Evolutionary conservation across 2,797 vertebrate genomes (phyloP), one percentile per base, ranked within the genome.

Genomic region (Distichodus sexfasciatus): DNA sequence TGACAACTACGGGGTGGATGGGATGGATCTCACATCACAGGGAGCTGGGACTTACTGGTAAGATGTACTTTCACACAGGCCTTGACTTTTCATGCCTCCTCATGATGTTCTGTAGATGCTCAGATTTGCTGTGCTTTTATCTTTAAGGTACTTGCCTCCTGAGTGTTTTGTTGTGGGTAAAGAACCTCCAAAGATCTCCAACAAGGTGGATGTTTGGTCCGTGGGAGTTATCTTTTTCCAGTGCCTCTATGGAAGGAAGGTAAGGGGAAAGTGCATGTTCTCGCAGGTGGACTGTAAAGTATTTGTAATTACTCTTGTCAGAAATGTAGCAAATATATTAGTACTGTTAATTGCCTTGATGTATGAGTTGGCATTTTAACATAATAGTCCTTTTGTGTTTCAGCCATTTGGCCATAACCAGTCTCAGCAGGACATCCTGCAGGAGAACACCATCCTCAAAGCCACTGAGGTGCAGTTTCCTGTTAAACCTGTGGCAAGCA

Each of bases 401-500:
- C 84, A 99, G 97, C 97, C 97, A 79, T 99, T 99, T 87, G 97
- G 97, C 81, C 97, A 99, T 89, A 99, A 99, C 87, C 97, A 99
- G 83, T 99, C 97, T 8, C 97, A 99, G 80, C 97, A 99, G 88
- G 97, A 99, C 82, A 99, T 99, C 82, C 90, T 99, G 78, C 97
- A 99, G 89, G 97, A 99, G 91, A 99, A 99, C 82, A 99, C 97
- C 77, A 99, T 99, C 86, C 89, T 99, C 77, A 99, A 98, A 96
- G 97, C 97, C 80, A 99, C 97, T 11, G 97, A 99, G 82, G 88
- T 99, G 79, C 97, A 99, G 71, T 99, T 99, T 77, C 97, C 97
- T 61, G 97, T 98, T 73, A 99, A 99, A 84, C 97, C 97, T 10
- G 96, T 99, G 82, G 91, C 92, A 87, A 99, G 94, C 87, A 97